Conservation (phyloP, 2,113 vertebrate genomes). For the Formicarius rufipectus region DNA sequence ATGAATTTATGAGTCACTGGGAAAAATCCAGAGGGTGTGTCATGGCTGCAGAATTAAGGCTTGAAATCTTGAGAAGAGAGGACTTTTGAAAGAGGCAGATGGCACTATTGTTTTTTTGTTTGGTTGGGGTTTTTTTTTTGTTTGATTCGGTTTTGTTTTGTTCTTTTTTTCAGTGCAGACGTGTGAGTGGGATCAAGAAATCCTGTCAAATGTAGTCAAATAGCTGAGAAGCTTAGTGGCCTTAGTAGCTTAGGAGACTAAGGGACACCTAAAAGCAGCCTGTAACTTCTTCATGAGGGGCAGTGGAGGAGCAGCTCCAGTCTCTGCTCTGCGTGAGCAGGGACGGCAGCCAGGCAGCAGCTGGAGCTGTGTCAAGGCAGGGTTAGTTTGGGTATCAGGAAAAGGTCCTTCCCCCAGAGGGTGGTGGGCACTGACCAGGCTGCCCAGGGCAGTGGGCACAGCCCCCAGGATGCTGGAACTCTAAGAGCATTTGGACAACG, state of each 20-base stretch:
- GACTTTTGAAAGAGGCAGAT: background rate
- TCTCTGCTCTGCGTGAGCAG: background rate
- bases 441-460: background rate
- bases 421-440: background rate
- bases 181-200: background rate
- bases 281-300: background rate
- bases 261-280: background rate
- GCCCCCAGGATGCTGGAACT: background rate
- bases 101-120: too few relatives aligned
- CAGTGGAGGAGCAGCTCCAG: background rate
- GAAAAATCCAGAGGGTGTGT: background rate
- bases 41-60: background rate
- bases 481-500: rapidly evolving
- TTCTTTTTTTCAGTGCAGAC: too few relatives aligned
- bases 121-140: too few relatives aligned
- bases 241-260: background rate
- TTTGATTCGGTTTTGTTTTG: too few relatives aligned
- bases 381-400: background rate
- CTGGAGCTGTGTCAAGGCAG: background rate
- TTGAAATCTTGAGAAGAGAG: background rate
- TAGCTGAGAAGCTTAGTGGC: background rate
- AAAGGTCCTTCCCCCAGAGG: background rate
- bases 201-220: background rate
- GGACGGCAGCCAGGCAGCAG: background rate
- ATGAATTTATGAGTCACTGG: background rate